Evolutionary conservation across 2,113 vertebrate species (phyloP), one percentile per base, ranked within the genome.

Genomic region (Spea bombifrons): DNA sequence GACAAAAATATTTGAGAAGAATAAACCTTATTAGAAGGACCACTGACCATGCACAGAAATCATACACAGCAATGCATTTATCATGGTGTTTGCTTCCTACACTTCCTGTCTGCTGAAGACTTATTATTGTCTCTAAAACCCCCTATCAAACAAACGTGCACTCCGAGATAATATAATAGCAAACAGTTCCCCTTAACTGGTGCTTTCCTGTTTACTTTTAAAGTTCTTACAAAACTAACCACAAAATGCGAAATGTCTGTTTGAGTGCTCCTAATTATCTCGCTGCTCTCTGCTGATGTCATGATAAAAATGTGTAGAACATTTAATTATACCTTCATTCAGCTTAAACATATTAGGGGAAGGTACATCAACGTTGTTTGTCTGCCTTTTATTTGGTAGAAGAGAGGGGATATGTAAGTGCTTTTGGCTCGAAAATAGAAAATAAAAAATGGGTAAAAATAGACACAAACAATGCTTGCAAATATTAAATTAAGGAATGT

Each of bases 211-310:
- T 75, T 44, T 64, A 30, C 48, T 53, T 30, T 30, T 49, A 52
- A 75, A 66, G 48, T 17, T 66, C 52, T 43, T 65, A 8, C 49
- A 75, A 75, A 43, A 16, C 17, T 66, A 75, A 52, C 61, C 73
- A 75, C 73, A 75, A 66, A 75, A 66, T 75, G 73, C 52, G 8
- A 12, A 75, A 75, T 17, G 30, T 66, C 47, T 65, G 30, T 48
- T 44, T 30, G 47, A 65, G 59, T 10, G 72, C 47, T 74, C 12
- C 44, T 66, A 66, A 65, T 75, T 46, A 64, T 64, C 61, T 5
- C 3, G 61, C n/a, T 64, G 61, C 15, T 12, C 13, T 61, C 57
- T 64, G 61, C 61, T 64, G 61, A 64, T 30, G 61, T 64, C 61
- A 64, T 16, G 12, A 59, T 59, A 59, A 59, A 59, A 59, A 8